A percentile compares a stretch with the other conserved stretches of the same genome.
These are phyloP conservation scores for Doryteuthis pealeii DNA, from an alignment of 1,140 invertebrate genomes.

Conservation along the genomic window DNA sequence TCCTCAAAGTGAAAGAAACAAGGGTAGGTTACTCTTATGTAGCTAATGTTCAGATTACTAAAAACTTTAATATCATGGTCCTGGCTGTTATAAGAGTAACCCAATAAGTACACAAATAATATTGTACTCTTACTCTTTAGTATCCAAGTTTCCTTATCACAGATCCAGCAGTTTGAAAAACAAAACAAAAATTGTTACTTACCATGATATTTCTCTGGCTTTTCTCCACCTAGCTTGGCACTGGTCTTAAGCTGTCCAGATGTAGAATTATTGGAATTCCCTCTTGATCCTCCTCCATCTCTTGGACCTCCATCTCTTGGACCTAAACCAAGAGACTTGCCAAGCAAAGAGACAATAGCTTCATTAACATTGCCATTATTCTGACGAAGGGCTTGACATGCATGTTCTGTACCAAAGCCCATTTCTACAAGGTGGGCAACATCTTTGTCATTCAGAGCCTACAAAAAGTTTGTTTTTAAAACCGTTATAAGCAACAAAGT, in stretches of 20 bases:
- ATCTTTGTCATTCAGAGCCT: conserved; percentile 71
- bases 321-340: neutral
- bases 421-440: conserved; percentile 79
- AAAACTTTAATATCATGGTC: too few relatives aligned
- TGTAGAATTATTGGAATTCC: conserved; percentile 1
- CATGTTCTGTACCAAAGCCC: conserved; percentile 77
- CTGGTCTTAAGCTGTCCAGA: neutral
- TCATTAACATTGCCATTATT: conserved; percentile 75
- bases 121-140: too few relatives aligned
- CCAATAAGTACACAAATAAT: too few relatives aligned
- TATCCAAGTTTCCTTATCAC: too few relatives aligned
- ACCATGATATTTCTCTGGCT: neutral
- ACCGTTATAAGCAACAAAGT: too few relatives aligned
- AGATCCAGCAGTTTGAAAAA: too few relatives aligned
- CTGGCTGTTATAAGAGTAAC: too few relatives aligned
- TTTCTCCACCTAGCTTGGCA: neutral
- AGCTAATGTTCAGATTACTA: too few relatives aligned
- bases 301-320: conserved; percentile 5
- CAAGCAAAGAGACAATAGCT: conserved; percentile 62
- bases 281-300: conserved; percentile 19
- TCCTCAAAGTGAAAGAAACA: too few relatives aligned
- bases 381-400: conserved; percentile 71
- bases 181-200: neutral
- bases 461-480: conserved; percentile 15
- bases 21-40: too few relatives aligned